A percentile compares a stretch with the other conserved stretches of the same genome.
These are phyloP conservation scores for Eugnorisma glareosa DNA, from an alignment of 2,888 invertebrate species.

Conservation along the genomic window DNA sequence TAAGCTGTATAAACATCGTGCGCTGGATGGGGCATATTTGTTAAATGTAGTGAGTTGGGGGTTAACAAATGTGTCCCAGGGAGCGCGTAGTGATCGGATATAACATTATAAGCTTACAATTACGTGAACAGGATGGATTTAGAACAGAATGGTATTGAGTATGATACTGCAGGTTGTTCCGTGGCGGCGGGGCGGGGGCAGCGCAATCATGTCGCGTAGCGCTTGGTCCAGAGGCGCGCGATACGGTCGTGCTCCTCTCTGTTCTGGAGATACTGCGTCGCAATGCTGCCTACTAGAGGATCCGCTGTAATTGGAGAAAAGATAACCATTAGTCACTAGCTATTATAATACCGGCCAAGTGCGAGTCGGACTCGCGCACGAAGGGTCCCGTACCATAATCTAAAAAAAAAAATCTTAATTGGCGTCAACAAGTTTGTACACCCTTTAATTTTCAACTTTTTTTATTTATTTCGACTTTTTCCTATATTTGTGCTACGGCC, in stretches of 20 bases:
- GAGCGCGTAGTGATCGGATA: slow-evolving; percentile 67
- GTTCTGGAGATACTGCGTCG: slow-evolving; percentile 99
- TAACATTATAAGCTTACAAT: slow-evolving; percentile 81
- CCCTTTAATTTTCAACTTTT: no score
- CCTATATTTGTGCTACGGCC: no score
- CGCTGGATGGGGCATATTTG: slow-evolving; percentile 65
- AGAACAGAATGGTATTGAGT: slow-evolving; percentile 86
- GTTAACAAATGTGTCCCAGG: slow-evolving; percentile 70
- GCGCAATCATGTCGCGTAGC: slow-evolving; percentile 97
- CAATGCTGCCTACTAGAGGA: slow-evolving; percentile 99
- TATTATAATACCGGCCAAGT: no score
- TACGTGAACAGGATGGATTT: slow-evolving; percentile 86
- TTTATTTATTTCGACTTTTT: no score
- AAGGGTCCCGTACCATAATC: no score
- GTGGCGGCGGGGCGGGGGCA: slow-evolving; percentile 73
- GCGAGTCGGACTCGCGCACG: no score
- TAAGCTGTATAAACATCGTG: slow-evolving; percentile 78
- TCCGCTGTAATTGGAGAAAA: slow-evolving; percentile 92
- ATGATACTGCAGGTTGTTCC: slow-evolving; percentile 80
- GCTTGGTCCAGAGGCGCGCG: slow-evolving; percentile 99
- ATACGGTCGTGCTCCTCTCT: slow-evolving; percentile 99
- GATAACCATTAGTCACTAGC: neutral
- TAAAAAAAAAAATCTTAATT: no score
- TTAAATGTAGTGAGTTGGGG: slow-evolving; percentile 31
- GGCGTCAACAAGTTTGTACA: no score